Evolutionary conservation across 2,888 invertebrate genomes (phyloP).

Genomic region (Patella caerulea): DNA sequence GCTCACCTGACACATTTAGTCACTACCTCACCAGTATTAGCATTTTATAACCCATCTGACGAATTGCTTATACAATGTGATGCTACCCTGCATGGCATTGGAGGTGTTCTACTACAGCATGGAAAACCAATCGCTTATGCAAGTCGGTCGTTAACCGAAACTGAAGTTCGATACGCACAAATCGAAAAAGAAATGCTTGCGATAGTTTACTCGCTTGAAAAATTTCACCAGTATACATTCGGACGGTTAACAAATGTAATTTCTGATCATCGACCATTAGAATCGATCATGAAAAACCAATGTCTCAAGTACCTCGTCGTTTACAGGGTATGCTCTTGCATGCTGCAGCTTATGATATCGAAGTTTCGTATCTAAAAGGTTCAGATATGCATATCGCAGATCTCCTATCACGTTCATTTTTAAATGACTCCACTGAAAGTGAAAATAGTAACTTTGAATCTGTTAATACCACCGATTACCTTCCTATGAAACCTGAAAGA

Average conservation of each 20-base stretch:
- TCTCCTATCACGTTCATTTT: too few relatives aligned
- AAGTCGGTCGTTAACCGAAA: slow-evolving; percentile 33
- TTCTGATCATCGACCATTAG: too few relatives aligned
- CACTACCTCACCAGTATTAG: slow-evolving; percentile 26
- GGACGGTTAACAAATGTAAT: too few relatives aligned
- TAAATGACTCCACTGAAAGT: background rate
- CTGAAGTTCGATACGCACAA: slow-evolving; percentile 42
- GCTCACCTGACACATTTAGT: slow-evolving; percentile 27
- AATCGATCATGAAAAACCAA: too few relatives aligned
- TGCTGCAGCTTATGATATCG: too few relatives aligned
- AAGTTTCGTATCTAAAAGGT: too few relatives aligned
- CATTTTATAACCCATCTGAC: slow-evolving; percentile 27
- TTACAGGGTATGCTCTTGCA: too few relatives aligned
- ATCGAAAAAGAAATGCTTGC: too few relatives aligned
- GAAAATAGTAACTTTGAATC: slow-evolving; percentile 13
- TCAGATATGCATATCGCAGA: too few relatives aligned
- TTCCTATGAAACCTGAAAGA: slow-evolving; percentile 24
- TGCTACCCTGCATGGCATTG: slow-evolving; percentile 37
- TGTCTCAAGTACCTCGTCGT: too few relatives aligned
- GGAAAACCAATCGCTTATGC: slow-evolving; percentile 41
- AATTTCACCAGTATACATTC: too few relatives aligned
- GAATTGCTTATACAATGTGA: slow-evolving; percentile 33
- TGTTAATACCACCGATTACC: slow-evolving; percentile 26
- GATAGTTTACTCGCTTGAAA: too few relatives aligned
- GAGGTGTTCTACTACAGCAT: slow-evolving; percentile 41